Conservation (phyloP, 2,888 invertebrate genomes). For the Nasonovia ribisnigri region DNA sequence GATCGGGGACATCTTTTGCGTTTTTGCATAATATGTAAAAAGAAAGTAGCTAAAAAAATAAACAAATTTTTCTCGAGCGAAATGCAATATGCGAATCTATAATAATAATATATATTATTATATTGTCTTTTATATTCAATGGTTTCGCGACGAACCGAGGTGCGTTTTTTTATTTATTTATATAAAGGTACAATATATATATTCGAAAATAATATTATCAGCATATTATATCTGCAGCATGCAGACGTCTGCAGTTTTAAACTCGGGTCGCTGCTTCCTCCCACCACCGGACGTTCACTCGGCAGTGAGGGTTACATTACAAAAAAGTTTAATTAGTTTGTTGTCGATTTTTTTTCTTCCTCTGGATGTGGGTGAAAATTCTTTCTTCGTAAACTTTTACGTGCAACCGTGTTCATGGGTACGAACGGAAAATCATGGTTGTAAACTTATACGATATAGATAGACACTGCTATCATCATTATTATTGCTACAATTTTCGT, state of each 20-base stretch:
- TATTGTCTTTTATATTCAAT: background rate
- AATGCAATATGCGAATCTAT: background rate
- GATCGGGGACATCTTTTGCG: background rate
- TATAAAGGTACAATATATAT: background rate
- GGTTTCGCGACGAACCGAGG: background rate
- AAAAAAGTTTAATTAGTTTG: background rate
- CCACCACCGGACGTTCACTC: background rate
- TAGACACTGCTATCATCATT: background rate
- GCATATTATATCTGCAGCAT: background rate
- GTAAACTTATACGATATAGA: no score
- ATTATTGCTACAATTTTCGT: background rate
- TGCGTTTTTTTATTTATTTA: background rate
- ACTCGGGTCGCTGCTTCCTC: background rate
- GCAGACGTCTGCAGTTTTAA: background rate
- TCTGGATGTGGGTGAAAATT: background rate
- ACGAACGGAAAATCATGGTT: background rate
- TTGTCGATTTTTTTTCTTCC: background rate
- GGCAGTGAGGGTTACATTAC: background rate
- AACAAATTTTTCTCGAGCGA: background rate
- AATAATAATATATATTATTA: background rate
- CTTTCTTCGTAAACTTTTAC: background rate
- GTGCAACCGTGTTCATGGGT: background rate
- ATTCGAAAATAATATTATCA: background rate
- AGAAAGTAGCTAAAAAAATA: background rate
- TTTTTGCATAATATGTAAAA: slow-evolving; percentile 5